Evolutionary conservation across 2,113 vertebrate species (phyloP), one percentile per base, ranked within the genome.

Genomic region (Sylvilagus bachmani): DNA sequence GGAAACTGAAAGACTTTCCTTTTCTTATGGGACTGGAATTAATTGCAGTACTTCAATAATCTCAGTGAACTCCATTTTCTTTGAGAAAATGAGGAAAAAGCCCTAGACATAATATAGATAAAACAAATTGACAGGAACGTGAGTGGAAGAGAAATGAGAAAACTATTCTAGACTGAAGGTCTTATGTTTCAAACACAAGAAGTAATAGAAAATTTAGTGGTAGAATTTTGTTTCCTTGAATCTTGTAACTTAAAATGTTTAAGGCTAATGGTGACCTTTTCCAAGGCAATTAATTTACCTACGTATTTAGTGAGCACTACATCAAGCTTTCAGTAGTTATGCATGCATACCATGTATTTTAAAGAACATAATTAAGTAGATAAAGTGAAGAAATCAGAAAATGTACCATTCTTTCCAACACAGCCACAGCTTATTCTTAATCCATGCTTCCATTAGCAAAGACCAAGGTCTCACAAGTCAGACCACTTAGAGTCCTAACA

Each of bases 211-310:
- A 25, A 85, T 77, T 79, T 58, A 94, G 8, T 70, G 74, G 69
- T 49, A 96, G 44, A 84, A 83, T 86, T 87, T n/a, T n/a, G 29
- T 81, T 82, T 95, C 29, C 49, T 31, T 90, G 80, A 94, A 55
- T 86, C 22, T 89, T n/a, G 13, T 55, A 74, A 89, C 49, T 66
- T 51, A 93, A 66, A 55, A 93, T 70, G 67, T 89, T 93, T 94
- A 86, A 94, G 90, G 85, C 49, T 89, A 89, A 38, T 1, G 19
- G 17, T 96, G 80, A 93, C 80, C 86, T 97, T 93, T 85, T 71
- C 44, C 29, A 85, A 96, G 44, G 67, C 49, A 93, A 93, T 90
- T 95, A 84, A 90, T 90, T 94, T 79, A 25, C 81, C 90, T 90
- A 67, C 55, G 64, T 44, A 79, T 84, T 89, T 86, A 75, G 53